Base-by-base conservation (phyloP, 2,113 vertebrate genomes). In the Cyphomyrus discorhynchus region DNA sequence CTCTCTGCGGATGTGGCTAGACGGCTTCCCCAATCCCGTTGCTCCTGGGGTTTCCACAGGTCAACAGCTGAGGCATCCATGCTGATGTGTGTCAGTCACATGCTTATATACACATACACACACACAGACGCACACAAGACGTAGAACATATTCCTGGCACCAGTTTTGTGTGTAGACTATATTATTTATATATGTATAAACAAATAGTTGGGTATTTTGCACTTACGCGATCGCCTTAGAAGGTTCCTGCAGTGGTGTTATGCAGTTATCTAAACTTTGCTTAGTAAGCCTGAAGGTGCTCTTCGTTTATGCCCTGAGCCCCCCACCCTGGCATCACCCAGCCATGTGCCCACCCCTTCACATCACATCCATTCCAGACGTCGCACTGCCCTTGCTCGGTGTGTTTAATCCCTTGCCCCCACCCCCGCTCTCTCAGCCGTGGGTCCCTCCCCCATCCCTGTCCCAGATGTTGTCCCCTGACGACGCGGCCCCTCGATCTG, bases 371-470 rank as follows among this genome's bases (percentile, higher is more conserved):
- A 15, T 74, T 35, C 66, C 66, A 13, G 66, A 35, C 1, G 27
- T 35, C 66, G 4, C 62, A 31, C 62, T 31, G 62, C n/a, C n/a
- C 7, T 15, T 50, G 49, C 49, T 31, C 90, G 90, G 92, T 58
- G 91, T 66, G 10, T 90, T 80, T 82, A 17, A 53, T 19, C 49
- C 46, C 49, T 10, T 19, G 9, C 35, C 24, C 84, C 85, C 85
- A 53, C 27, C 24, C 15, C 31, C 11, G 56, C 42, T 88, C 35
- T 21, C 19, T 84, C 45, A 17, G 15, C 45, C 1, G 10, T n/a
- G 9, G 39, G 82, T 39, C 5, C 31, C 70, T 39, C 11, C 70
- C 70, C 1, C 27, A 11, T 27, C 31, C 31, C 31, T 17, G 35
- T 82, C 35, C 31, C 39, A 35, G 77, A 39, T 82, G 77, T 82